Evolutionary conservation across 2,113 vertebrate genomes (phyloP).

Genomic region (Heterotis niloticus): DNA sequence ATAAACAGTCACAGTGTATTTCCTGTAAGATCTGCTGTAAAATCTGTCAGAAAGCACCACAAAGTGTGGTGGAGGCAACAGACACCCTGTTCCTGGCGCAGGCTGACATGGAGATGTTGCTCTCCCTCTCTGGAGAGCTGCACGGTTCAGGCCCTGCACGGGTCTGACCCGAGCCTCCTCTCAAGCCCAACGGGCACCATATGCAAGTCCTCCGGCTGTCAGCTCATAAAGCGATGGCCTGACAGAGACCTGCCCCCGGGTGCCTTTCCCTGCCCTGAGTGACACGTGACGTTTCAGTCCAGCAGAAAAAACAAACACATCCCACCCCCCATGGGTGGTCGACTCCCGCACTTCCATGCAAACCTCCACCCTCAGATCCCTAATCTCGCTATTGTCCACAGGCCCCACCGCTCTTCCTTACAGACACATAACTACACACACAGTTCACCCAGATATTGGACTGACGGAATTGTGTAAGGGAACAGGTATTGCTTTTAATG

Average conservation of each 20-base stretch:
- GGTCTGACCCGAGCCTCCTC: neutral
- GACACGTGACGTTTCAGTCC: slow-evolving; percentile 16
- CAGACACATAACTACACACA: neutral
- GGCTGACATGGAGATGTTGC: neutral
- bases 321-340: neutral
- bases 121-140: slow-evolving; percentile 7
- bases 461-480: too few species aligned
- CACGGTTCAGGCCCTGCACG: neutral
- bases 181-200: neutral
- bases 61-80: neutral
- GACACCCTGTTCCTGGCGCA: neutral
- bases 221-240: slow-evolving; percentile 22
- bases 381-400: too few species aligned
- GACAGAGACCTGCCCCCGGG: slow-evolving; percentile 18
- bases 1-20: too few species aligned
- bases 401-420: too few species aligned
- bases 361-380: neutral
- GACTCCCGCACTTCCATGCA: neutral
- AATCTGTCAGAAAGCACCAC: too few species aligned
- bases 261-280: slow-evolving; percentile 5
- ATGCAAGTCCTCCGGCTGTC: slow-evolving; percentile 19
- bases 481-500: too few species aligned
- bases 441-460: neutral
- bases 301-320: slow-evolving; percentile 23
- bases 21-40: too few species aligned